Evolutionary conservation across 2,797 vertebrate genomes (phyloP), one percentile per base, ranked within the genome.

Genomic region (Garrulus glandarius): DNA sequence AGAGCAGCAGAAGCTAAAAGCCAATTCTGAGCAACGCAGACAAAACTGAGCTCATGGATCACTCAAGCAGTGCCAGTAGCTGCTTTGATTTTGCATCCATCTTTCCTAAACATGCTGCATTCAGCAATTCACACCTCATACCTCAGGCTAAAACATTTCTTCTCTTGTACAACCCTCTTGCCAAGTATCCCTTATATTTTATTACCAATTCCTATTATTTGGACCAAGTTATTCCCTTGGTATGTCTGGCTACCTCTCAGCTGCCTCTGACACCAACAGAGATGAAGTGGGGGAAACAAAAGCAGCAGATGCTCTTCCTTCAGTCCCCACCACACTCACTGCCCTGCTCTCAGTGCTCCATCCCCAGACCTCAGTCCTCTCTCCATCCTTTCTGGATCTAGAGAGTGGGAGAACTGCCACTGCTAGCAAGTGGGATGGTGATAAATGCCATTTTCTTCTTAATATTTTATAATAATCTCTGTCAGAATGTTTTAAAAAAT

Each of bases 1-100:
- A 55, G n/a, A 93, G 65, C 43, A 69, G 69, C 69, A 92, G 61
- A 71, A 92, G 70, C 43, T 61, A 55, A 87, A 90, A 92, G 34
- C 59, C 61, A 30, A 1, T 75, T 95, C 69, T 13, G 72, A 71
- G 59, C 34, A 84, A 26, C 0, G 0, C 2, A 71, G 68, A 71
- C 32, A 32, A 80, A 82, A 53, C 29, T 0, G 1, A 89, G 53
- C 50, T 94, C 55, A 20, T 0, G 0, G 56, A n/a, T 36, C 75
- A 23, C 24, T 61, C 67, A 9, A 39, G 75, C 56, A 56, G 46
- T 18, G 47, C 46, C 53, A 87, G 56, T 15, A 22, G 78, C 78
- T 77, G 41, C 78, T 82, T 63, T 1, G 6, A 4, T 44, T 72
- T 87, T 83, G 21, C 22, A 46, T 74, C 60, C 18, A 2, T 75